Evolutionary conservation across 2,113 vertebrate genomes (phyloP), one percentile per base, ranked within the genome.

Genomic region (Nymphicus hollandicus): DNA sequence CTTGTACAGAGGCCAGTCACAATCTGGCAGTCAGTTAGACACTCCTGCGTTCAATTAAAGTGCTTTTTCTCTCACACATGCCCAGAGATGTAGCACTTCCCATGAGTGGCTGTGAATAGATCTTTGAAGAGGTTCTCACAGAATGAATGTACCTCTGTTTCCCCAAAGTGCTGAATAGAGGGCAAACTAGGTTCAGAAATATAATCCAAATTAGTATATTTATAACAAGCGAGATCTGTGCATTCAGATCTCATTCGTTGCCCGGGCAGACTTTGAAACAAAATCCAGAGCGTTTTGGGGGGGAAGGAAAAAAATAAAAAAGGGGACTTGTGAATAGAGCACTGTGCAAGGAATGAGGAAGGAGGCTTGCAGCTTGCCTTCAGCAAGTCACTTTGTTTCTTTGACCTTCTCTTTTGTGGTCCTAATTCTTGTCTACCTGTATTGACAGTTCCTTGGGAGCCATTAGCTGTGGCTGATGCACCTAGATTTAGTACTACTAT

Each of bases 61-160:
- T 65, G 39, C 43, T 60, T 96, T 95, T 93, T 90, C 93, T 79
- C 86, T 92, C 88, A 49, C 88, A 79, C 86, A 74, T 81, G 69
- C 69, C 53, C 60, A 3, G 77, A 56, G 37, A 84, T 76, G 69
- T 60, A 78, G 73, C 88, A 72, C 92, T 96, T 94, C 88, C 88
- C 86, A 91, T 71, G 83, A 93, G 89, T 76, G 90, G 69, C 69
- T 96, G 90, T 96, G 96, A 97, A 91, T 86, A 86, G 92, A 91
- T 56, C 77, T 94, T 94, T 95, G 86, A 96, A 91, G 95, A 92
- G 77, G 61, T 93, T 95, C 92, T 86, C 88, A 93, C 72, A 92
- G 93, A 84, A 95, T 96, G 80, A 96, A 96, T 94, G 88, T 76
- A 83, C 92, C 85, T 95, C 96, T 97, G 93, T 96, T 95, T 92